A percentile compares a stretch with the other conserved stretches of the same genome.
Conservation (phyloP, 2,797 vertebrate species). For the Sebastes vulpes region DNA sequence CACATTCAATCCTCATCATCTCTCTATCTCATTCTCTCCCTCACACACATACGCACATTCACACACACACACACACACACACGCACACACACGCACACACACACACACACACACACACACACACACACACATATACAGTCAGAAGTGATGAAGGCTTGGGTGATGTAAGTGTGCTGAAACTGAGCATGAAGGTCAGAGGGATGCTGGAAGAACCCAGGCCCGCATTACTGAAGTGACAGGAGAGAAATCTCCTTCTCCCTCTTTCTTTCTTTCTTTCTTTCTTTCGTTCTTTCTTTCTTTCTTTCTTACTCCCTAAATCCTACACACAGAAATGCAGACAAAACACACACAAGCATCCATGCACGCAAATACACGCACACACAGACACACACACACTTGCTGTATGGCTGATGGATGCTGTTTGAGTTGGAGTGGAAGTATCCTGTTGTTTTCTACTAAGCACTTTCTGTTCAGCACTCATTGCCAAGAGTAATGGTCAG, state of each 20-base stretch:
- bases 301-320: neutral
- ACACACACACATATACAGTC: constrained; percentile 19
- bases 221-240: constrained; percentile 59
- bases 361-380: neutral
- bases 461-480: constrained; percentile 69
- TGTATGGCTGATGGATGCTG: constrained; percentile 65
- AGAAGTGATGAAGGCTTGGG: constrained; percentile 47
- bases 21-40: neutral
- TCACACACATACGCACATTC: neutral
- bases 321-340: neutral
- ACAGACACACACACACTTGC: neutral
- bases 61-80: constrained; percentile 2
- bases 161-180: constrained; percentile 76
- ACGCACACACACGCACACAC: neutral
- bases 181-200: constrained; percentile 74
- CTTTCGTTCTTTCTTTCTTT: neutral
- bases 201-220: constrained; percentile 51
- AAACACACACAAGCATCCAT: neutral
- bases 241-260: constrained; percentile 42
- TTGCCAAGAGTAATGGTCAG: constrained; percentile 72
- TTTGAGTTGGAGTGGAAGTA: constrained; percentile 63
- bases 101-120: constrained; percentile 10
- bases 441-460: constrained; percentile 76
- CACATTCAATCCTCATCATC: constrained; percentile 27
- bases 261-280: neutral